Evolutionary conservation across 2,113 vertebrate genomes (phyloP).

Genomic region (Alligator sinensis): DNA sequence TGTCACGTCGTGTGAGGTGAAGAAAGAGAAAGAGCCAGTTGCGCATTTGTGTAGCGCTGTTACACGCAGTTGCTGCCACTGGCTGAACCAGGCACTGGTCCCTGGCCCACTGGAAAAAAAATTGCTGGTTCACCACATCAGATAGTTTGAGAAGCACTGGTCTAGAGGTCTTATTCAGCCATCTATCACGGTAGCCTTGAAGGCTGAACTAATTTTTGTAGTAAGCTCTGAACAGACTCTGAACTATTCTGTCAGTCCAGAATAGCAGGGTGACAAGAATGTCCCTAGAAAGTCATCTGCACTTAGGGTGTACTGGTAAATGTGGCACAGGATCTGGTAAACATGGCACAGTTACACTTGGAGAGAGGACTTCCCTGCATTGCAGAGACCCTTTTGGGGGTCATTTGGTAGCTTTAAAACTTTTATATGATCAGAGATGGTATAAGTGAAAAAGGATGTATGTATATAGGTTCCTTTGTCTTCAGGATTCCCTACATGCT

Average conservation of each 20-base stretch:
- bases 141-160: too few species aligned
- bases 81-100: too few species aligned
- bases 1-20: too few species aligned
- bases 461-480: neutral
- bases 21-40: too few species aligned
- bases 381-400: neutral
- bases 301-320: neutral
- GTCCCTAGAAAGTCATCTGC: neutral
- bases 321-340: neutral
- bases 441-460: neutral
- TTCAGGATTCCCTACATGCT: neutral
- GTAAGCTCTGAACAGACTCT: neutral
- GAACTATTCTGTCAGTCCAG: neutral
- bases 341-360: neutral
- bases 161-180: neutral
- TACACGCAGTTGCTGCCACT: too few species aligned
- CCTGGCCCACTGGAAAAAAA: too few species aligned
- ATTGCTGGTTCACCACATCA: too few species aligned
- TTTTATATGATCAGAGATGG: neutral
- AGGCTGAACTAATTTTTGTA: neutral
- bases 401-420: neutral
- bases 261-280: neutral
- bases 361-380: neutral
- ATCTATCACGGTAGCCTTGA: neutral
- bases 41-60: too few species aligned